Evolutionary conservation across 2,888 invertebrate species (phyloP), one percentile per base, ranked within the genome.

Genomic region (Pediacus dermestoides): DNA sequence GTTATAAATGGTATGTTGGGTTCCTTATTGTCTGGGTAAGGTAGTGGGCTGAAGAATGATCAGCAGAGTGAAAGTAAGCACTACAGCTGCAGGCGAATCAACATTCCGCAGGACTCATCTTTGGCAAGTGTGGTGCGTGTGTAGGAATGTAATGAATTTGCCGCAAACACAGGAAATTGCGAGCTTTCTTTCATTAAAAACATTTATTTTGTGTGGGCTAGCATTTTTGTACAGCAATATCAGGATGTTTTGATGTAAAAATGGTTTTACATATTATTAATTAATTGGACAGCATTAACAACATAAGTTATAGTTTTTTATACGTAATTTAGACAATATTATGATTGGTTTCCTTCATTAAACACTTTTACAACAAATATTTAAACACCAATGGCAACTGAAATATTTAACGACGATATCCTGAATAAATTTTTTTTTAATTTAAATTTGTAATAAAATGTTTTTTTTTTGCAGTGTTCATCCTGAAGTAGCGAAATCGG

Each of bases 381-480:
- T 18, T 7, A n/a, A 18, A 18, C 21, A 18, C 21, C 21, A 18
- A 18, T 18, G 6, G 21, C n/a, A n/a, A n/a, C n/a, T n/a, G n/a
- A n/a, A n/a, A n/a, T n/a, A n/a, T n/a, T n/a, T n/a, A n/a, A n/a
- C n/a, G n/a, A n/a, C n/a, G n/a, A n/a, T n/a, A n/a, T n/a, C n/a
- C n/a, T n/a, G n/a, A n/a, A n/a, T n/a, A n/a, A n/a, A n/a, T n/a
- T n/a, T n/a, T n/a, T n/a, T n/a, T n/a, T n/a, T n/a, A n/a, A n/a
- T n/a, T n/a, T n/a, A n/a, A n/a, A n/a, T n/a, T n/a, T n/a, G n/a
- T n/a, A n/a, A n/a, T n/a, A n/a, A n/a, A n/a, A n/a, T n/a, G 12
- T 53, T 30, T 16, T 45, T 38, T 50, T 37, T 38, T 75, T 75
- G 28, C 74, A 85, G 85, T 67, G 76, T 83, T 45, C 80, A 74